These are phyloP conservation scores for Phycodurus eques DNA, from an alignment of 2,113 vertebrate genomes.

Conservation along the genomic window DNA sequence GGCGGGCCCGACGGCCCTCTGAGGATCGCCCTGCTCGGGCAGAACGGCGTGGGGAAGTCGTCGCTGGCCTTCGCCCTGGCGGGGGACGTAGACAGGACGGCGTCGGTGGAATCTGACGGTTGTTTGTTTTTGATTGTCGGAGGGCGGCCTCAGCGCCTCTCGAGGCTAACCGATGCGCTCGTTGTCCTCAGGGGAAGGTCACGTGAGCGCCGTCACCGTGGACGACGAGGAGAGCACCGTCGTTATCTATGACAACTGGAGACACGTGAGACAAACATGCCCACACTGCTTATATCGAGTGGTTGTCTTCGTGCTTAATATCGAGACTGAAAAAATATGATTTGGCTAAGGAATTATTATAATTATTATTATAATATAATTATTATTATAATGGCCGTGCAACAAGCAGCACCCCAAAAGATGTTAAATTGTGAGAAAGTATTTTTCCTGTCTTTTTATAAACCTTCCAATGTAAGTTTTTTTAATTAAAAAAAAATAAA, in stretches of 20 bases:
- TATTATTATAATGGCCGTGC: too few relatives aligned
- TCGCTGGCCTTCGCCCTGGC: conserved; percentile 80
- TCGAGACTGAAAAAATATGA: too few relatives aligned
- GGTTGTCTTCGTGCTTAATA: not conserved
- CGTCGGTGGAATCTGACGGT: conserved; percentile 71
- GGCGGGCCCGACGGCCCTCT: conserved; percentile 57
- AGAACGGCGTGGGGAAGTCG: conserved; percentile 86
- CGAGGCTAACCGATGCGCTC: conserved; percentile 41
- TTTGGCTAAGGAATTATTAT: too few relatives aligned
- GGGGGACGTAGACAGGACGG: conserved; percentile 67
- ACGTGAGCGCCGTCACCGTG: conserved; percentile 77
- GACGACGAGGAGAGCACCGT: conserved; percentile 85
- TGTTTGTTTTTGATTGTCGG: not conserved
- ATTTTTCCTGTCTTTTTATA: too few relatives aligned
- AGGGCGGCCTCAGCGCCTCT: not conserved
- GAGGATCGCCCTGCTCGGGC: conserved; percentile 79
- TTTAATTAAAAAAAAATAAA: too few relatives aligned
- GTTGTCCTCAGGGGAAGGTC: conserved; percentile 79
- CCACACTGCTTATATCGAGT: not conserved
- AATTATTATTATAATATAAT: too few relatives aligned
- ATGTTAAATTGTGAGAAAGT: too few relatives aligned
- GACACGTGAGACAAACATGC: conserved; percentile 77
- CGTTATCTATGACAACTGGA: conserved; percentile 89
- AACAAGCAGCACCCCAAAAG: too few relatives aligned
- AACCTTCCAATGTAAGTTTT: too few relatives aligned